Percentiles rank a stretch among this genome's conserved stretches.
Evolutionary conservation across 2,888 invertebrate species (phyloP).

Genomic region (Linyphia triangularis): DNA sequence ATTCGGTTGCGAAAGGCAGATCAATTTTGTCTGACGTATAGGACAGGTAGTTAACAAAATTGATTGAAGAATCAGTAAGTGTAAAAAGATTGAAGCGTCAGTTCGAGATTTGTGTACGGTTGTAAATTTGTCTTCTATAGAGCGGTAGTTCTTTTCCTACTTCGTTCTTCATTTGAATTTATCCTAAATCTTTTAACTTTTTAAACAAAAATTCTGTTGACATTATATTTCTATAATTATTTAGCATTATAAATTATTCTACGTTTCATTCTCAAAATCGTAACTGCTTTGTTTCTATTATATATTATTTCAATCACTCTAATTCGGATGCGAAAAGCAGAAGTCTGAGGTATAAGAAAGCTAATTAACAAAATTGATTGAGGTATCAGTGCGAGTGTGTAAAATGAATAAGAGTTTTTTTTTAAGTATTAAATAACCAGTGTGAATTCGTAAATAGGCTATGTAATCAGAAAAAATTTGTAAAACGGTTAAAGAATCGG

Average conservation of each 20-base stretch:
- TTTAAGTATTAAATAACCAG: no score
- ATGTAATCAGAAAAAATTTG: no score
- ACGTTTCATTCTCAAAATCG: slow-evolving; percentile 29
- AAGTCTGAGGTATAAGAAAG: neutral
- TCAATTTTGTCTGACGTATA: neutral
- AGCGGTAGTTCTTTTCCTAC: neutral
- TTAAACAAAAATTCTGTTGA: no score
- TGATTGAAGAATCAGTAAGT: neutral
- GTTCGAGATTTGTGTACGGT: neutral
- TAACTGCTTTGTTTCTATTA: slow-evolving; percentile 5
- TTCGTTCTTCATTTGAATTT: neutral
- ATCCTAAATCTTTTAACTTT: no score
- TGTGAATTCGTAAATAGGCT: no score
- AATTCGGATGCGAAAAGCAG: neutral
- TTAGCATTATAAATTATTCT: no score
- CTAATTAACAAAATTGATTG: neutral
- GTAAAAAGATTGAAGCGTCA: neutral
- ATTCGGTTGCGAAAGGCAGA: neutral
- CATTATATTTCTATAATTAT: no score
- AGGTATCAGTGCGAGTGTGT: neutral
- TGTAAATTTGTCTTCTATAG: neutral
- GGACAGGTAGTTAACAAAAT: neutral
- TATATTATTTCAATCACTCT: slow-evolving; percentile 33
- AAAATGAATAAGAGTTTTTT: no score
- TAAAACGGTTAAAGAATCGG: no score